Conservation (phyloP, 2,888 invertebrate genomes). For the Tachina lurida region DNA sequence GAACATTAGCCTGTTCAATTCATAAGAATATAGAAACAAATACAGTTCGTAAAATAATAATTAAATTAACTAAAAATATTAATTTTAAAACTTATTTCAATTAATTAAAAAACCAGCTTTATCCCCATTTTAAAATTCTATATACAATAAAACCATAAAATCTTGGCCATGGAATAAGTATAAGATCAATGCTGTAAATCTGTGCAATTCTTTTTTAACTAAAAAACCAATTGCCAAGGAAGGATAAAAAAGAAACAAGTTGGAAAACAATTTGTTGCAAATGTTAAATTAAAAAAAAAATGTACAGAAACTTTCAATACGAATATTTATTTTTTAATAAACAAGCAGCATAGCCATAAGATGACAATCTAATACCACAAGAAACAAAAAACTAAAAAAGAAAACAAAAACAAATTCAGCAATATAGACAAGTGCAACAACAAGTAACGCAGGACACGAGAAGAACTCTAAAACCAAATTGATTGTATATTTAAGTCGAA, state of each 20-base stretch:
- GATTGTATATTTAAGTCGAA: slow-evolving; percentile 45
- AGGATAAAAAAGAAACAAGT: slow-evolving; percentile 34
- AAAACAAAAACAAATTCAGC: slow-evolving; percentile 13
- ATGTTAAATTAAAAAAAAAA: slow-evolving; percentile 46
- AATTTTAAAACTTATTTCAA: not conserved
- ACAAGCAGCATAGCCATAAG: slow-evolving; percentile 57
- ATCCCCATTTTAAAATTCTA: not conserved
- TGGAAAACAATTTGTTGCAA: slow-evolving; percentile 64
- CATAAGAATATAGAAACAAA: too few relatives aligned
- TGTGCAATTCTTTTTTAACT: slow-evolving; percentile 13
- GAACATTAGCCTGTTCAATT: too few relatives aligned
- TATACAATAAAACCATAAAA: not conserved
- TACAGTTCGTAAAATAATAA: too few relatives aligned
- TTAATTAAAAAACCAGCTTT: not conserved
- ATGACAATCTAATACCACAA: slow-evolving; percentile 66
- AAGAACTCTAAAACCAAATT: slow-evolving; percentile 47
- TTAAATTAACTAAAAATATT: too few relatives aligned
- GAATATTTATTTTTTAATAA: slow-evolving; percentile 61
- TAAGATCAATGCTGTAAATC: slow-evolving; percentile 28
- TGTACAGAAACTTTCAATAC: slow-evolving; percentile 37
- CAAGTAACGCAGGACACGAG: slow-evolving; percentile 34
- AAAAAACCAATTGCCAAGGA: slow-evolving; percentile 36
- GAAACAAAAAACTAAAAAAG: slow-evolving; percentile 23
- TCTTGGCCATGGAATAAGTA: slow-evolving; percentile 11
- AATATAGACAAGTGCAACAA: slow-evolving; percentile 40